phyloP scores from a whole-genome alignment of 2,797 vertebrate genomes.

The Philypnodon macrostomus region DNA sequence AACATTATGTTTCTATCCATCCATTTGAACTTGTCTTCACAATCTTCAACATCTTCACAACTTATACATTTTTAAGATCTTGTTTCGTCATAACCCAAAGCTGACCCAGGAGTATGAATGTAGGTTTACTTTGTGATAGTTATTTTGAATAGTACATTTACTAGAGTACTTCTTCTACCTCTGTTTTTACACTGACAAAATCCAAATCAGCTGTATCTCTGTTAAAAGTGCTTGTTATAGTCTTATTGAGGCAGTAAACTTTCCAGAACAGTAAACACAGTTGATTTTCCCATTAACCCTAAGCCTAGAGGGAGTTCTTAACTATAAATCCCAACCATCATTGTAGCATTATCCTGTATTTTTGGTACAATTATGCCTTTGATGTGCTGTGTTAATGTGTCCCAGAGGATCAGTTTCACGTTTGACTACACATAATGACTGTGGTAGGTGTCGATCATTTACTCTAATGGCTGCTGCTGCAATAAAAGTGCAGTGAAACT shows the following conservation, averaged over 20 bases:
- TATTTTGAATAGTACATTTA: no score
- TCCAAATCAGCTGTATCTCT: conserved; percentile 6
- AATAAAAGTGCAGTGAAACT: conserved; percentile 42
- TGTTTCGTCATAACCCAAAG: no score
- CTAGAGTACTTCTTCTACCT: background rate
- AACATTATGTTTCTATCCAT: no score
- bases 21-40: no score
- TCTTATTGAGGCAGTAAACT: conserved; percentile 21
- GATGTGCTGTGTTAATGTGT: conserved; percentile 25
- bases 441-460: conserved; percentile 46
- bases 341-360: conserved; percentile 28
- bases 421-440: conserved; percentile 20
- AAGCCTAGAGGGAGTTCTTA: conserved; percentile 17
- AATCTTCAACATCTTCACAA: no score
- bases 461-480: conserved; percentile 39
- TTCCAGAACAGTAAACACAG: conserved; percentile 38
- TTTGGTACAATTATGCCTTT: conserved; percentile 36
- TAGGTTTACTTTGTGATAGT: no score
- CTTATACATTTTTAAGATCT: no score
- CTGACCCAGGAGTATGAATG: no score
- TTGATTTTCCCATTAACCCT: conserved; percentile 27
- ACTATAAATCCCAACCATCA: conserved; percentile 31
- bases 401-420: conserved; percentile 32
- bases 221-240: conserved; percentile 2
- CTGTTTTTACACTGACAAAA: conserved; percentile 11